Conservation (phyloP, 2,113 vertebrate species). For the Mesoclemmys tuberculata region DNA sequence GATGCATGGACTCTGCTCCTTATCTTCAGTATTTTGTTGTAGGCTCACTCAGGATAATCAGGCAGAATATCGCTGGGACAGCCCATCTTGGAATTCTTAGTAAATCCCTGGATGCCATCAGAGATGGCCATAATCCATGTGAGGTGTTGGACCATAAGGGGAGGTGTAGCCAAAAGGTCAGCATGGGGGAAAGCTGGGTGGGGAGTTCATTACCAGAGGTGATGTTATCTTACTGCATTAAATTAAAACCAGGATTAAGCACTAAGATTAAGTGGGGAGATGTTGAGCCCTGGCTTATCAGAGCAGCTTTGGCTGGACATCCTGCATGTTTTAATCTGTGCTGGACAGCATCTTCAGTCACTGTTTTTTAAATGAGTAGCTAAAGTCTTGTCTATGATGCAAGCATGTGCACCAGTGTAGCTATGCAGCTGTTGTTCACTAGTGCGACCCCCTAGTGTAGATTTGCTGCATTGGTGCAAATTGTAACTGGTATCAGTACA, state of each 20-base stretch:
- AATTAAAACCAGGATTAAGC: conserved; percentile 67
- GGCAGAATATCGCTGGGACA: not conserved
- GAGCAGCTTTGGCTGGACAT: conserved; percentile 51
- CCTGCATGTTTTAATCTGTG: conserved; percentile 41
- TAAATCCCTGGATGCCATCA: not conserved
- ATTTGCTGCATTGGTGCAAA: not conserved
- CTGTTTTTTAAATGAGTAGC: not conserved
- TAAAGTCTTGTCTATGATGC: not conserved
- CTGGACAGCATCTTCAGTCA: conserved; percentile 21
- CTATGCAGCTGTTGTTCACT: not conserved
- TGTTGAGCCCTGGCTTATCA: conserved; percentile 24
- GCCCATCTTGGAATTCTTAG: not conserved
- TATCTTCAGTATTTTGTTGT: not conserved
- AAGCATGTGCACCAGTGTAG: not conserved
- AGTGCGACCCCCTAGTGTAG: not conserved
- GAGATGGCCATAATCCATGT: not conserved
- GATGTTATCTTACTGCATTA: conserved; percentile 55
- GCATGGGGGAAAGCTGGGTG: not conserved
- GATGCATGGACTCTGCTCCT: not conserved
- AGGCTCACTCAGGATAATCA: not conserved
- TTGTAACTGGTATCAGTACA: not conserved
- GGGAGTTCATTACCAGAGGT: conserved; percentile 30
- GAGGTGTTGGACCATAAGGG: conserved; percentile 8
- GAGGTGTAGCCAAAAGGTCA: conserved; percentile 55
- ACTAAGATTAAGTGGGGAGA: conserved; percentile 46